phyloP scores from a whole-genome alignment of 1,140 invertebrate species.

The Watersipora subatra region DNA sequence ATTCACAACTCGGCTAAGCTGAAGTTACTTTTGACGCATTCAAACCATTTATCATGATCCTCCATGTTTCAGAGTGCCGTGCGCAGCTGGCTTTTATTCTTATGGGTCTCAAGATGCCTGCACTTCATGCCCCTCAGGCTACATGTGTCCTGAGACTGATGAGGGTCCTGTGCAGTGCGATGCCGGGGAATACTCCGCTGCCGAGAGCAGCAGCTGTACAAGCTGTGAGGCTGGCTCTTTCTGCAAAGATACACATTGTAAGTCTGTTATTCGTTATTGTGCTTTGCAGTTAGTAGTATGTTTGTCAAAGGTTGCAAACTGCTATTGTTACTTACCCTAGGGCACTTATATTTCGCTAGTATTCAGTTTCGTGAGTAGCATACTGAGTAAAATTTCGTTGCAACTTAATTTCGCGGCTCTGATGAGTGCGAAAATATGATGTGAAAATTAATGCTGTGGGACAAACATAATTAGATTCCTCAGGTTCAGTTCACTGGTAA shows the following conservation, averaged over 20 bases:
- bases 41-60: neutral
- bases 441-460: no score
- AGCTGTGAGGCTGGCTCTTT: constrained; percentile 26
- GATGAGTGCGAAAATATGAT: no score
- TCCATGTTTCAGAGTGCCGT: constrained; percentile 16
- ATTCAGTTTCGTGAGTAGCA: no score
- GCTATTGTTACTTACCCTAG: no score
- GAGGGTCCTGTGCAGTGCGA: constrained; percentile 17
- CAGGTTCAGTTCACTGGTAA: no score
- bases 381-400: no score
- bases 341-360: no score
- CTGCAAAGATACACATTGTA: constrained; percentile 20
- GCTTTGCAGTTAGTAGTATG: neutral
- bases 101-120: constrained; percentile 19
- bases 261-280: constrained; percentile 1
- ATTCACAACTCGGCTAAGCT: no score
- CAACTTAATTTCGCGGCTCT: no score
- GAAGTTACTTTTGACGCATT: no score
- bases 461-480: no score
- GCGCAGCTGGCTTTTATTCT: constrained; percentile 21
- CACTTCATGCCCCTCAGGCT: constrained; percentile 23
- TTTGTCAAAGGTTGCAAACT: no score
- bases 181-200: constrained; percentile 21
- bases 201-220: constrained; percentile 24
- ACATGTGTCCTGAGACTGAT: constrained; percentile 17